These are phyloP conservation scores for Brachyopa scutellaris DNA, from an alignment of 2,888 invertebrate species.

Conservation along the genomic window DNA sequence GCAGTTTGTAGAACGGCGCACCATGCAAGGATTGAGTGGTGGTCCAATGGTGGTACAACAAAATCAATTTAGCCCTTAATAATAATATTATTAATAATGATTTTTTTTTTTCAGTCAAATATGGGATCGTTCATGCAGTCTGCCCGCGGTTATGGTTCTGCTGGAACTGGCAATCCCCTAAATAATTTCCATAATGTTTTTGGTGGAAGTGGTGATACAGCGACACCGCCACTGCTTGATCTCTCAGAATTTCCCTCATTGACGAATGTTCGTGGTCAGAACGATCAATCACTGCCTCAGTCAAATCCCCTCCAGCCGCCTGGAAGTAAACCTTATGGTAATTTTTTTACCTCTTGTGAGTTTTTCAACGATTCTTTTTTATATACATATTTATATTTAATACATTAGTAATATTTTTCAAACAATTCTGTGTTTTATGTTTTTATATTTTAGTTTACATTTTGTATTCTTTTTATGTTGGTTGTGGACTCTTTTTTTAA, in stretches of 20 bases:
- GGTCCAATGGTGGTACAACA: slow-evolving; percentile 80
- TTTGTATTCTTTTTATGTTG: slow-evolving; percentile 72
- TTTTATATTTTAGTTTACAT: slow-evolving; percentile 46
- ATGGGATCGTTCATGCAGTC: slow-evolving; percentile 86
- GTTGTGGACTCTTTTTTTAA: slow-evolving; percentile 60
- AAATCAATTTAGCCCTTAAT: background rate
- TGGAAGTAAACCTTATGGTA: slow-evolving; percentile 96
- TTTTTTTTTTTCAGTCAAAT: slow-evolving; percentile 82
- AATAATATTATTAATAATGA: slow-evolving; percentile 19
- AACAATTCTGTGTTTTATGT: slow-evolving; percentile 29
- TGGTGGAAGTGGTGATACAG: slow-evolving; percentile 88
- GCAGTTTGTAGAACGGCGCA: slow-evolving; percentile 90
- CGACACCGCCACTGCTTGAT: slow-evolving; percentile 93
- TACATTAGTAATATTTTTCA: slow-evolving; percentile 42
- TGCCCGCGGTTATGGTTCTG: slow-evolving; percentile 85
- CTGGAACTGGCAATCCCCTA: slow-evolving; percentile 85
- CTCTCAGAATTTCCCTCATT: slow-evolving; percentile 96
- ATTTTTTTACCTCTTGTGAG: slow-evolving; percentile 83
- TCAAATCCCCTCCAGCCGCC: slow-evolving; percentile 93
- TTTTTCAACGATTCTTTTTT: slow-evolving; percentile 78
- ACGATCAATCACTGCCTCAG: slow-evolving; percentile 90
- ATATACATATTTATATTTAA: slow-evolving; percentile 56
- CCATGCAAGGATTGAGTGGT: slow-evolving; percentile 82
- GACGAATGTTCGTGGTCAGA: slow-evolving; percentile 91
- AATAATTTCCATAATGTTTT: slow-evolving; percentile 92